These are phyloP conservation scores for Parnassius glacialis DNA, from an alignment of 2,888 invertebrate species.

Conservation along the genomic window DNA sequence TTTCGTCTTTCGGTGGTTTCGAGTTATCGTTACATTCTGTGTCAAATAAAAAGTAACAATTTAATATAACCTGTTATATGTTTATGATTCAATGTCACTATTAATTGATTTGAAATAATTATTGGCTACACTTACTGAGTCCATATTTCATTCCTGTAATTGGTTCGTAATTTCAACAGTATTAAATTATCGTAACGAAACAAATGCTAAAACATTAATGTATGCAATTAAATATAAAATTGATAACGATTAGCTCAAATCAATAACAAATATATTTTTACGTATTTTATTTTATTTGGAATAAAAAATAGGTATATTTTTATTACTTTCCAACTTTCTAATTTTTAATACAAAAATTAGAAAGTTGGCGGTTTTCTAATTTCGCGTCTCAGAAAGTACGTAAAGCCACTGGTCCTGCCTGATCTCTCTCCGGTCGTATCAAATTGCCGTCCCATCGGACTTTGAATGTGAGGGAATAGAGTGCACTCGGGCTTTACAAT, in stretches of 20 bases:
- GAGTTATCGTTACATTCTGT: constrained; percentile 21
- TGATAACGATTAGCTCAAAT: background rate
- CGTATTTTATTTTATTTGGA: too few relatives aligned
- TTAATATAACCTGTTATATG: constrained; percentile 10
- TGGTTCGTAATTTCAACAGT: constrained; percentile 17
- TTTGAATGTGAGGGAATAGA: too few relatives aligned
- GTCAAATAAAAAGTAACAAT: constrained; percentile 8
- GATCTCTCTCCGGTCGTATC: too few relatives aligned
- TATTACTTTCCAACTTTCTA: too few relatives aligned
- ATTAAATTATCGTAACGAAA: constrained; percentile 17
- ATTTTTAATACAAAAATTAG: too few relatives aligned
- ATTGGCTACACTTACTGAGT: constrained; percentile 22
- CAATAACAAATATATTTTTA: too few relatives aligned
- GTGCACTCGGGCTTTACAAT: too few relatives aligned
- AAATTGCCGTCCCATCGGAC: too few relatives aligned
- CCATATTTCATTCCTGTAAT: constrained; percentile 27
- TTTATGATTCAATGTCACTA: constrained; percentile 21
- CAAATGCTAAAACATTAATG: background rate
- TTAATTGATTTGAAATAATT: constrained; percentile 20
- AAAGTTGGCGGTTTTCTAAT: too few relatives aligned
- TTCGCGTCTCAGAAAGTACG: too few relatives aligned
- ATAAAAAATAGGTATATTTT: too few relatives aligned
- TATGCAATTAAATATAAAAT: constrained; percentile 9
- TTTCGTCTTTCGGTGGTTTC: background rate
- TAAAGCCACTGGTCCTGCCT: too few relatives aligned